Evolutionary conservation across 2,888 invertebrate species (phyloP).

Genomic region (Drosophila macrospina): DNA sequence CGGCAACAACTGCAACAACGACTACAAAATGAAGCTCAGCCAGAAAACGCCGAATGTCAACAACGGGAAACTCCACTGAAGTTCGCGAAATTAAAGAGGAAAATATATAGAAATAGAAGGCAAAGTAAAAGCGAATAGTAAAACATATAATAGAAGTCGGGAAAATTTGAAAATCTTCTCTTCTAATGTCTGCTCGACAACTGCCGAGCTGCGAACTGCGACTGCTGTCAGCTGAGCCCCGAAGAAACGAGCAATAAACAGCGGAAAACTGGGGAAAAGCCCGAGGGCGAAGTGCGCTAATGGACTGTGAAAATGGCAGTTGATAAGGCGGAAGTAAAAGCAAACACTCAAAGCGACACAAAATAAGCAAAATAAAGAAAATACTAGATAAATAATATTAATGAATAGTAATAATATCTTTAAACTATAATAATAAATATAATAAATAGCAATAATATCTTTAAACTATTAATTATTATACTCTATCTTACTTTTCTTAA

Average conservation of each 20-base stretch:
- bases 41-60: slow-evolving; percentile 57
- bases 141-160: not conserved
- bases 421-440: too few species aligned
- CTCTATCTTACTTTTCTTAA: too few species aligned
- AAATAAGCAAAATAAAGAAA: too few species aligned
- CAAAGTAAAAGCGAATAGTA: not conserved
- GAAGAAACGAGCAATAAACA: slow-evolving; percentile 1
- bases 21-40: slow-evolving; percentile 4
- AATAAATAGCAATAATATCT: too few species aligned
- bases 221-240: not conserved
- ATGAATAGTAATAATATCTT: too few species aligned
- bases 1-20: too few species aligned
- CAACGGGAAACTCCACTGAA: slow-evolving; percentile 23
- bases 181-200: slow-evolving; percentile 72
- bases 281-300: slow-evolving; percentile 52
- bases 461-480: too few species aligned
- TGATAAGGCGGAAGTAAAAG: too few species aligned
- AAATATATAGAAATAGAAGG: slow-evolving; percentile 29
- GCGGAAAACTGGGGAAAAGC: not conserved
- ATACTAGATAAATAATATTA: too few species aligned
- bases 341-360: too few species aligned
- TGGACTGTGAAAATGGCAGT: slow-evolving; percentile 66
- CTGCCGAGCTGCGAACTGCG: slow-evolving; percentile 55
- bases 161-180: slow-evolving; percentile 70
- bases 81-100: slow-evolving; percentile 16